Evolutionary conservation across 2,888 invertebrate species (phyloP).

Genomic region (Agrochola litura): DNA sequence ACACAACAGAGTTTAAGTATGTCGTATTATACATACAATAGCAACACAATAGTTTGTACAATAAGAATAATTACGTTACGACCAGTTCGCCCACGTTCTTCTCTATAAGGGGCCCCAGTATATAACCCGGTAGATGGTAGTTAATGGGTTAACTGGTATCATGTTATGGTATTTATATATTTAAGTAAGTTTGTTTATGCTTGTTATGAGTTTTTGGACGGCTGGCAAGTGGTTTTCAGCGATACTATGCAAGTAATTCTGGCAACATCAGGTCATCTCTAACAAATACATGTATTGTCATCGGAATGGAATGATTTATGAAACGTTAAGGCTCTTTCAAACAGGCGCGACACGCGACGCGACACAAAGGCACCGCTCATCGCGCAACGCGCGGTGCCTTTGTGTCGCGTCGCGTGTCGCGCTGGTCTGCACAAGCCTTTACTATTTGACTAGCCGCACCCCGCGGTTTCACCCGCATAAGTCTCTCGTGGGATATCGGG

Average conservation of each 20-base stretch:
- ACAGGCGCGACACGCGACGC: no score
- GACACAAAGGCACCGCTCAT: no score
- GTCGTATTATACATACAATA: slow-evolving; percentile 52
- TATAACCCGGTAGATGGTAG: slow-evolving; percentile 44
- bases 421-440: no score
- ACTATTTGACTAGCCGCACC: background rate
- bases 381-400: no score
- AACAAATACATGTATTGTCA: background rate
- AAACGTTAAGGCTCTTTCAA: no score
- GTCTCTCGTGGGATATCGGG: no score
- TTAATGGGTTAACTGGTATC: slow-evolving; percentile 33
- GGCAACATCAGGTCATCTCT: background rate
- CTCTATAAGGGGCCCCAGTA: slow-evolving; percentile 39
- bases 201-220: background rate
- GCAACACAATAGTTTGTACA: slow-evolving; percentile 21
- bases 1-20: slow-evolving; percentile 24
- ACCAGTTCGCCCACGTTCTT: slow-evolving; percentile 48
- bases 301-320: background rate
- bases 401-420: no score
- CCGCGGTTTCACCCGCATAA: no score
- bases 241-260: background rate
- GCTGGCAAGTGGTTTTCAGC: background rate
- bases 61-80: slow-evolving; percentile 55
- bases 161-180: slow-evolving; percentile 23
- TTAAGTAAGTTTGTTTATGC: background rate